Evolutionary conservation across 2,113 vertebrate species (phyloP).

Genomic region (Otis tarda): DNA sequence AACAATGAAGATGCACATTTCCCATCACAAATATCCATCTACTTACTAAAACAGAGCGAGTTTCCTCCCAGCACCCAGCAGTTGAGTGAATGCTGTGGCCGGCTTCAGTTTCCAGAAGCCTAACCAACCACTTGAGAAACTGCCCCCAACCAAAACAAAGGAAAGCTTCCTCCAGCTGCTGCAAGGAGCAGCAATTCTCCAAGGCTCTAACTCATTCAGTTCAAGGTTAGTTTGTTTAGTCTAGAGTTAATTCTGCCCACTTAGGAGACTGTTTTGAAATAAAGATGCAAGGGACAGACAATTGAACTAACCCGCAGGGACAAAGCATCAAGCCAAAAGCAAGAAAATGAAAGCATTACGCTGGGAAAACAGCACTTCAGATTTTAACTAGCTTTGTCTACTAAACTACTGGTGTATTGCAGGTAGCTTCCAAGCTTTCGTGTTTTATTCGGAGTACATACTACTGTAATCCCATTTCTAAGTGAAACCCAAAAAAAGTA

Average conservation of each 20-base stretch:
- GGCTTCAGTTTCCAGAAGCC: background rate
- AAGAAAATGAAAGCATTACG: background rate
- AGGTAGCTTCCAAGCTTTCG: background rate
- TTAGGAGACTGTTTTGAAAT: background rate
- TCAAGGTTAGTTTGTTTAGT: conserved; percentile 30
- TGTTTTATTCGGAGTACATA: background rate
- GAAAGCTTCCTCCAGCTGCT: background rate
- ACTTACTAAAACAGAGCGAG: background rate
- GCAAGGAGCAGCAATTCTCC: background rate
- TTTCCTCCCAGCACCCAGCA: background rate
- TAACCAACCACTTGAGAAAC: background rate
- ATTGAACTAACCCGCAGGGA: background rate
- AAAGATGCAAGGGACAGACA: conserved; percentile 9
- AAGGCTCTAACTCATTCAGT: background rate
- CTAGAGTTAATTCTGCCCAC: conserved; percentile 11
- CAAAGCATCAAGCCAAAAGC: background rate
- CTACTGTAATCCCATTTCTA: background rate
- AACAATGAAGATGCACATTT: background rate
- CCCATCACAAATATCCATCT: background rate
- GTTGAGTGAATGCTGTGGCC: background rate
- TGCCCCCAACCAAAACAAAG: background rate
- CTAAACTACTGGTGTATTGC: background rate
- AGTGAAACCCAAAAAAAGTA: background rate
- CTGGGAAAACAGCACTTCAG: background rate
- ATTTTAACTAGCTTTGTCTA: background rate